Percentiles rank a stretch among this genome's conserved stretches.
Conservation (phyloP, 1,140 invertebrate genomes). For the Diabrotica virgifera region DNA sequence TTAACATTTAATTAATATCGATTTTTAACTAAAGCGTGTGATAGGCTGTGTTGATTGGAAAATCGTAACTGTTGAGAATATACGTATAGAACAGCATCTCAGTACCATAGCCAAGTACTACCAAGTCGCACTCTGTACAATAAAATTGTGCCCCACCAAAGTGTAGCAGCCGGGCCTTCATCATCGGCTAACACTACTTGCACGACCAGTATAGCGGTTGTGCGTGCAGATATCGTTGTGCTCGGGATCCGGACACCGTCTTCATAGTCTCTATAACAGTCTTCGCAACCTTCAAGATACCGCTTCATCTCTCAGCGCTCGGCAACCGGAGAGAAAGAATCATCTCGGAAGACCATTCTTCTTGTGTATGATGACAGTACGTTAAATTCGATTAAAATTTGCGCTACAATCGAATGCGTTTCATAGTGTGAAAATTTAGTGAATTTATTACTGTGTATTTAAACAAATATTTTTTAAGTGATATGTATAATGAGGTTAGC, state of each 20-base stretch:
- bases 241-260: neutral
- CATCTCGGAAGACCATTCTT: no score
- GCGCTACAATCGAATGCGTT: no score
- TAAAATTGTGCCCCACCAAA: neutral
- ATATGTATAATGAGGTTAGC: neutral
- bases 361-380: no score
- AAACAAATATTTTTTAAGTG: neutral
- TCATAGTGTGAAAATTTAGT: neutral
- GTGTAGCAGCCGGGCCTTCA: neutral
- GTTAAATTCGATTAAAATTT: no score
- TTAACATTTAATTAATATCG: no score
- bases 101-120: neutral
- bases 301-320: neutral
- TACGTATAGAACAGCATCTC: neutral
- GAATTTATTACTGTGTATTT: neutral
- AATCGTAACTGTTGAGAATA: no score
- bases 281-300: neutral
- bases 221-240: neutral
- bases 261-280: slow-evolving; percentile 1
- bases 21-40: no score
- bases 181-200: neutral
- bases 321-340: no score
- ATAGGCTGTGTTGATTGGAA: no score
- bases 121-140: neutral
- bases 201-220: slow-evolving; percentile 1